phyloP scores from a whole-genome alignment of 2,113 vertebrate species.

The Clarias batrachus region DNA sequence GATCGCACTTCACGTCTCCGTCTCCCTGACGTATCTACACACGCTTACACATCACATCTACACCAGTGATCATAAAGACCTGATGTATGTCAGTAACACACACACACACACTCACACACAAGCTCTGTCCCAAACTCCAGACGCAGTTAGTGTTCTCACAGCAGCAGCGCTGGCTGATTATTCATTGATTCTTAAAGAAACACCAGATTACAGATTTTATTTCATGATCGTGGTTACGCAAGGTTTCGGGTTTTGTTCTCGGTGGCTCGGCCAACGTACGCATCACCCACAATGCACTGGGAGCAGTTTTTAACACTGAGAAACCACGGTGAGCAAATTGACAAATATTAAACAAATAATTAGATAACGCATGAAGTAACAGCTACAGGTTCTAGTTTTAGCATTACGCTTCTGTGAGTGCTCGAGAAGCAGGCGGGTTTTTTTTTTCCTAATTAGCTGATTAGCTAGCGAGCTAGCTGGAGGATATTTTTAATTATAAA shows the following conservation, averaged over 20 bases:
- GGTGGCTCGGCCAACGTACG: not conserved
- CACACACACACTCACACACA: not conserved
- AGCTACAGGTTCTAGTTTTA: not conserved
- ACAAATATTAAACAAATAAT: not conserved
- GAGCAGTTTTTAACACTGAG: not conserved
- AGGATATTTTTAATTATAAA: not conserved
- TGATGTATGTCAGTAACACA: not conserved
- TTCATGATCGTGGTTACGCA: not conserved
- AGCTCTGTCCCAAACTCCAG: constrained; percentile 13
- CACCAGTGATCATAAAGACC: not conserved
- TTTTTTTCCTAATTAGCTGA: not conserved
- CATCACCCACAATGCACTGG: not conserved
- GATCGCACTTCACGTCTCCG: not conserved
- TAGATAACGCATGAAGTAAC: not conserved
- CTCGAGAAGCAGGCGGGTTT: not conserved
- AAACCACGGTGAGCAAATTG: not conserved
- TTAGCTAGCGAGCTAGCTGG: not conserved
- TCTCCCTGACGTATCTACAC: not conserved
- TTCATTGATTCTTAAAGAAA: not conserved
- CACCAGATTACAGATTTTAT: not conserved
- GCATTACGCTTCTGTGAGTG: not conserved
- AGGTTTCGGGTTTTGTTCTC: not conserved
- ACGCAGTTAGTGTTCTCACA: not conserved
- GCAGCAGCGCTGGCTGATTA: not conserved
- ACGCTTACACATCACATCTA: no score